These are phyloP conservation scores for Megatriorchis doriae DNA, from an alignment of 2,113 vertebrate species.

Conservation along the genomic window DNA sequence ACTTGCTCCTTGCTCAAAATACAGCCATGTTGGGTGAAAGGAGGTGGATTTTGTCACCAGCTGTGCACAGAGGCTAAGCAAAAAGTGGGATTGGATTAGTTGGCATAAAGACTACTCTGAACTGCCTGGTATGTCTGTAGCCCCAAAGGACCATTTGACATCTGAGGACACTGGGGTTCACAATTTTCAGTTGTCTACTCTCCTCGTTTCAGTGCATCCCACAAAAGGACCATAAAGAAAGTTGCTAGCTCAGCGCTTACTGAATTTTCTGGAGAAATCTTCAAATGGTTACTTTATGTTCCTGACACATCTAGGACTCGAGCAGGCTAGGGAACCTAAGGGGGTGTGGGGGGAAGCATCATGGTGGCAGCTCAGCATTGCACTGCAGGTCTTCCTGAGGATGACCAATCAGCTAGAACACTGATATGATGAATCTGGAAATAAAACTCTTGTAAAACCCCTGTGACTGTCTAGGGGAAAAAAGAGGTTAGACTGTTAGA, in stretches of 20 bases:
- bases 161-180: rapidly evolving
- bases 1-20: neutral
- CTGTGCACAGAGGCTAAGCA: neutral
- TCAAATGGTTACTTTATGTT: neutral
- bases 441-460: neutral
- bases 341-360: neutral
- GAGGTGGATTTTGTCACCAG: neutral
- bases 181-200: neutral
- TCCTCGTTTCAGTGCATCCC: neutral
- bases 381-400: neutral
- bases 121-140: neutral
- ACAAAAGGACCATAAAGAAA: neutral
- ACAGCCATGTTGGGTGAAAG: rapidly evolving
- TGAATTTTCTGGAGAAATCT: neutral
- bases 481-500: neutral
- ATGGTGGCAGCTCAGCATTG: neutral
- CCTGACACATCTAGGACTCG: neutral
- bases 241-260: neutral
- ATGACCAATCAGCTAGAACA: neutral
- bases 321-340: neutral
- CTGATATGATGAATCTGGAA: neutral
- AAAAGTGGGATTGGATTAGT: neutral
- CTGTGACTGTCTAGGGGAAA: neutral
- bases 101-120: neutral
- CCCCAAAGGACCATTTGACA: neutral